phyloP scores from a whole-genome alignment of 2,113 vertebrate species.

The Eurystomus gularis region DNA sequence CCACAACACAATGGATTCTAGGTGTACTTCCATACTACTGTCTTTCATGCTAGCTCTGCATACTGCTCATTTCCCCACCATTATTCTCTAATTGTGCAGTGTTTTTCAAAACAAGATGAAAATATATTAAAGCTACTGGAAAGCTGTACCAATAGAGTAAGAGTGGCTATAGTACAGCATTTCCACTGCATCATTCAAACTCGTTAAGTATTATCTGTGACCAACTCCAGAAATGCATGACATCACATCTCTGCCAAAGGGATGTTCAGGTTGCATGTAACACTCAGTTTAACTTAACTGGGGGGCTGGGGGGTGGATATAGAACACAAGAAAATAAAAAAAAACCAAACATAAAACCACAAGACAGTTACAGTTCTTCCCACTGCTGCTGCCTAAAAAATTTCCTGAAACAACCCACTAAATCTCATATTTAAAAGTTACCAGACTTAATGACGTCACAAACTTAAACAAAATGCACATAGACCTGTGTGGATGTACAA shows the following conservation, averaged over 20 bases:
- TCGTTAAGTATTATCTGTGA: neutral
- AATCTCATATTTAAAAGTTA: neutral
- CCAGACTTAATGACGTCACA: neutral
- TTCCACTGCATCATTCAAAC: neutral
- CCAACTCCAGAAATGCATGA: neutral
- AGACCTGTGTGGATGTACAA: neutral
- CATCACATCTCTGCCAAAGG: neutral
- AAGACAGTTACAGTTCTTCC: neutral
- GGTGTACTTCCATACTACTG: neutral
- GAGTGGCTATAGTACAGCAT: fast-evolving
- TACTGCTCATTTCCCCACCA: neutral
- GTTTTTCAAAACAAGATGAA: neutral
- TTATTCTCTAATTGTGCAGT: fast-evolving
- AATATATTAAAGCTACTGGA: neutral
- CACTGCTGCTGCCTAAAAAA: neutral
- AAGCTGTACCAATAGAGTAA: neutral
- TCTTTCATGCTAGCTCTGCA: neutral
- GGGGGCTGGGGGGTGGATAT: neutral
- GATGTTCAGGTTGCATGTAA: neutral
- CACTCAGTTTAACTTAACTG: neutral
- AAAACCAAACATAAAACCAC: too few species aligned
- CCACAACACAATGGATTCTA: neutral
- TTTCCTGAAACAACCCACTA: neutral
- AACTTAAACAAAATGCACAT: neutral
- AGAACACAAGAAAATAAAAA: too few species aligned